Conservation (phyloP, 1,140 invertebrate species). For the Phymastichus coffea region DNA sequence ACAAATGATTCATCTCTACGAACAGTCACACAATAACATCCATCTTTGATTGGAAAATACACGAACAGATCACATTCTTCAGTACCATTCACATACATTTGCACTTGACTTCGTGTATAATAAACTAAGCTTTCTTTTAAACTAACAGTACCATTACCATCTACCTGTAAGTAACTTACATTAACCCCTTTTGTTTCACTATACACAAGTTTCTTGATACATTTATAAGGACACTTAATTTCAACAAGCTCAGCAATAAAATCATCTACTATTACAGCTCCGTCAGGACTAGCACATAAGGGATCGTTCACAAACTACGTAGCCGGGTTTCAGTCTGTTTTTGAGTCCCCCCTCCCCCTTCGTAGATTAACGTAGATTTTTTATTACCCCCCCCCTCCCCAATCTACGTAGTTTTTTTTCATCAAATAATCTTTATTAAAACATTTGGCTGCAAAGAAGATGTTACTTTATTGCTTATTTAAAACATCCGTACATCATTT, state of each 20-base stretch:
- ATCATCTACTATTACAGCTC: slow-evolving; percentile 30
- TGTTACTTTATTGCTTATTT: no score
- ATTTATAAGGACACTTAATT: slow-evolving; percentile 36
- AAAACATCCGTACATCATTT: no score
- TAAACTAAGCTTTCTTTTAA: slow-evolving; percentile 30
- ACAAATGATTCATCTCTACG: slow-evolving; percentile 33
- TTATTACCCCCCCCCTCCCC: no score
- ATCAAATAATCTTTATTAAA: no score
- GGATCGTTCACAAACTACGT: no score
- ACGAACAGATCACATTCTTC: slow-evolving; percentile 35
- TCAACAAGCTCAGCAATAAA: slow-evolving; percentile 31
- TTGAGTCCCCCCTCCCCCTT: no score
- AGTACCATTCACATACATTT: slow-evolving; percentile 36
- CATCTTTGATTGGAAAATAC: slow-evolving; percentile 31
- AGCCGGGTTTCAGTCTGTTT: no score
- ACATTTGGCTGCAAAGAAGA: no score
- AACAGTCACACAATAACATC: slow-evolving; percentile 28
- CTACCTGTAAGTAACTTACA: slow-evolving; percentile 33
- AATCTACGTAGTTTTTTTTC: no score
- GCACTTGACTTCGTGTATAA: slow-evolving; percentile 35
- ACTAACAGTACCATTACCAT: slow-evolving; percentile 21
- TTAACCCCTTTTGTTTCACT: slow-evolving; percentile 27
- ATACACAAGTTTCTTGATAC: slow-evolving; percentile 32
- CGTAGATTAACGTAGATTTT: no score
- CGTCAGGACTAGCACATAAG: slow-evolving; percentile 38